These are phyloP conservation scores for Nephrotoma guestfalica DNA, from an alignment of 2,888 invertebrate species.

Conservation along the genomic window DNA sequence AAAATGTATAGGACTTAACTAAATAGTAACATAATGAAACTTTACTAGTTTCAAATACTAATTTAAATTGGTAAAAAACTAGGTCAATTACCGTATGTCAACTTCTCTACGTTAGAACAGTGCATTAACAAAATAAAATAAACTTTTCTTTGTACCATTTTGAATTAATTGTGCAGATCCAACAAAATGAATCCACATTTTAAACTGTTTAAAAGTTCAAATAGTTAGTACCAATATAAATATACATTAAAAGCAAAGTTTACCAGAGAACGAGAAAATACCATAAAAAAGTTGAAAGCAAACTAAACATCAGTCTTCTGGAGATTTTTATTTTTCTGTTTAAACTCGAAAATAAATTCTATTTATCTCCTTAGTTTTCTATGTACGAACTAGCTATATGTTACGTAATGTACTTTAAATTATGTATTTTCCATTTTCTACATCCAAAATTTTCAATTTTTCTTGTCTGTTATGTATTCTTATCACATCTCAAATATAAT, in stretches of 20 bases:
- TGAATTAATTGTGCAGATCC: not conserved
- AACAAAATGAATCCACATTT: not conserved
- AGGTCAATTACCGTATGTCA: not conserved
- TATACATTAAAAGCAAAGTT: not conserved
- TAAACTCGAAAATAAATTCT: not conserved
- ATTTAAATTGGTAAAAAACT: not conserved
- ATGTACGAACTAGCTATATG: not conserved
- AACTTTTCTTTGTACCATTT: not conserved
- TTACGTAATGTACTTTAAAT: not conserved
- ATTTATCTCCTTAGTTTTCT: not conserved
- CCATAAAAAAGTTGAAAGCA: not conserved
- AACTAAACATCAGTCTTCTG: not conserved
- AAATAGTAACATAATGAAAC: too few species aligned
- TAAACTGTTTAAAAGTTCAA: not conserved
- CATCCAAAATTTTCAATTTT: not conserved
- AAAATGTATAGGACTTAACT: too few species aligned
- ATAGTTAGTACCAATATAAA: not conserved
- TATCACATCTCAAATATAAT: not conserved
- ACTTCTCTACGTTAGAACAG: not conserved
- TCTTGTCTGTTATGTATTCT: not conserved
- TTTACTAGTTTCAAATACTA: too few species aligned
- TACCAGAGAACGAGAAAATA: not conserved
- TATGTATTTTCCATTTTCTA: not conserved
- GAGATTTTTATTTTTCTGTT: not conserved
- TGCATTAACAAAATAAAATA: not conserved